Base-by-base conservation (phyloP, 1,140 invertebrate genomes). In the Pararge aegeria region DNA sequence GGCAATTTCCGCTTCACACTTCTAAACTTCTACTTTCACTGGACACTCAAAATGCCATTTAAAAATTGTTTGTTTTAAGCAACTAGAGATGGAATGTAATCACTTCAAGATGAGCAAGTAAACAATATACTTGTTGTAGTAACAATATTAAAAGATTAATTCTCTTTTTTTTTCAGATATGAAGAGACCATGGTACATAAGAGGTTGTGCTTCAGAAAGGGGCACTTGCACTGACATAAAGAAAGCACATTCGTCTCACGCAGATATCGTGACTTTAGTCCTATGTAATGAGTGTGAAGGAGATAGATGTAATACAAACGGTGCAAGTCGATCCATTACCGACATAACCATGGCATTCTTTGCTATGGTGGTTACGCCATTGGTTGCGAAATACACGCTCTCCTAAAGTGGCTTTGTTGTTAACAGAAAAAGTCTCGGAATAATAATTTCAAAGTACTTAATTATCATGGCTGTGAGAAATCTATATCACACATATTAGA, bases 201-300 rank as follows among this genome's bases (percentile, higher is more conserved):
- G 84, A 18, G 84, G 82, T 1, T 87, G 82, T 56, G 73, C 70
- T 10, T 75, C 80, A 7, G 80, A 85, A 50, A 65, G 77, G 50
- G 76, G 82, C 0, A 60, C 75, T 4, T 87, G 84, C 53, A 61
- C 50, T 0, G 82, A 85, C 7, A 76, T 87, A 3, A 61, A 51
- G 40, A 66, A 61, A 19, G 71, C 72, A 0, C 68, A 82, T 21
- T 49, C 62, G 5, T 29, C 49, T 12, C 0, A 48, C 19, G 9
- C 55, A 5, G 64, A 73, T 10, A 53, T 73, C n/a, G 71, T 87
- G 0, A 57, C 73, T 15, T 50, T 85, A 6, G 1, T 68, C 4
- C 64, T 12, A 37, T 87, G 84, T 38, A 1, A 46, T 1, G 82
- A 87, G 30, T 87, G 84, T 42, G 68, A 78, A 0, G 80, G 82